Evolutionary conservation across 2,888 invertebrate species (phyloP).

Genomic region (Onthophagus sagittarius): DNA sequence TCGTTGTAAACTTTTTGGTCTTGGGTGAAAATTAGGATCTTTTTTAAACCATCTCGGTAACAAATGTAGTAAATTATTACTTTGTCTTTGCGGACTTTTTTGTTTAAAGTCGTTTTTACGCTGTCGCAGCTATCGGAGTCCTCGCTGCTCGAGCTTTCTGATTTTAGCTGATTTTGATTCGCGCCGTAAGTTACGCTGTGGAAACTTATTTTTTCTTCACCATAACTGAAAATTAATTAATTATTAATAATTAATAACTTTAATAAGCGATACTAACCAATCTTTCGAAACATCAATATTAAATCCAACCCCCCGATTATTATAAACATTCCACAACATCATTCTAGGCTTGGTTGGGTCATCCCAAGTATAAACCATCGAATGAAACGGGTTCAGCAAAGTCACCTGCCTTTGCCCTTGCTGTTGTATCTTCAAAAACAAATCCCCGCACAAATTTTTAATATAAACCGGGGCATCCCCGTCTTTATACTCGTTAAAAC

Average conservation of each 20-base stretch:
- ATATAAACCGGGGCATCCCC: conserved; percentile 82
- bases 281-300: conserved; percentile 69
- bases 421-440: conserved; percentile 78
- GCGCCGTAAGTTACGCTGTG: conserved; percentile 62
- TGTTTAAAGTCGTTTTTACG: conserved; percentile 46
- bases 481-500: conserved; percentile 66
- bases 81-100: conserved; percentile 69
- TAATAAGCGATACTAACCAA: conserved; percentile 46
- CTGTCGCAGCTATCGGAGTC: conserved; percentile 50
- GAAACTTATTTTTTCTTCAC: conserved; percentile 70
- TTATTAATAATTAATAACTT: neutral
- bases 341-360: conserved; percentile 71
- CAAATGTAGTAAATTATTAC: conserved; percentile 78
- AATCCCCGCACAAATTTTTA: conserved; percentile 78
- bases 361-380: conserved; percentile 80
- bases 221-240: conserved; percentile 47
- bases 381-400: conserved; percentile 70
- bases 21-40: conserved; percentile 72
- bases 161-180: conserved; percentile 53
- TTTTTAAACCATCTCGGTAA: conserved; percentile 69
- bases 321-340: conserved; percentile 79
- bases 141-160: conserved; percentile 61
- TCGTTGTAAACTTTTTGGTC: conserved; percentile 66
- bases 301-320: conserved; percentile 70
- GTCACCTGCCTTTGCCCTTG: conserved; percentile 61